A percentile compares a stretch with the other conserved stretches of the same genome.
These are phyloP conservation scores for Allophyes oxyacanthae DNA, from an alignment of 2,888 invertebrate species.

Conservation along the genomic window DNA sequence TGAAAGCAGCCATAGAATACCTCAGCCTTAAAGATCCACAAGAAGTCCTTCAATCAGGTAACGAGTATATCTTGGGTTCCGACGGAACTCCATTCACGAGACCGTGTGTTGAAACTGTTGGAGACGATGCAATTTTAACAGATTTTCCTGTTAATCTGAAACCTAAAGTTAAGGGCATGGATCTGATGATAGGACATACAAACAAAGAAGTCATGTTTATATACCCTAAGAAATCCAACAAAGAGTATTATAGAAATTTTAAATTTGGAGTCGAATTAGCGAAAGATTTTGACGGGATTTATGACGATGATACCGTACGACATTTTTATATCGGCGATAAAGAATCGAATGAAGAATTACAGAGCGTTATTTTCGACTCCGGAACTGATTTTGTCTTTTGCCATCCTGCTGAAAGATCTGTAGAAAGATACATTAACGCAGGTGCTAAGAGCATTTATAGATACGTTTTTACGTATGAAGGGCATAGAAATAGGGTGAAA, in stretches of 20 bases:
- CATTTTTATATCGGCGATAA: conserved; percentile 43
- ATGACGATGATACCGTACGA: conserved; percentile 18
- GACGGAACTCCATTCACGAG: conserved; percentile 19
- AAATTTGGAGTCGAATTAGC: conserved; percentile 26
- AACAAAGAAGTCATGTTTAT: conserved; percentile 40
- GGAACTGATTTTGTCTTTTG: conserved; percentile 32
- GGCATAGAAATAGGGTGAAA: conserved; percentile 27
- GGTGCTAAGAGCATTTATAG: conserved; percentile 25
- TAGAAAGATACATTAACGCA: conserved; percentile 27
- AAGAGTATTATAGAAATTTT: conserved; percentile 30
- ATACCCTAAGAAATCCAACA: conserved; percentile 35
- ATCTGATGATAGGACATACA: conserved; percentile 40
- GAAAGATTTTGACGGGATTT: conserved; percentile 18
- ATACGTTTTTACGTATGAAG: conserved; percentile 40
- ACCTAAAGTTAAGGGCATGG: conserved; percentile 39
- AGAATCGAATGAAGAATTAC: conserved; percentile 2
- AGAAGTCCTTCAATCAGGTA: conserved; percentile 22
- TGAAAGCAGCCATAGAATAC: conserved; percentile 22
- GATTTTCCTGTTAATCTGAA: conserved; percentile 36
- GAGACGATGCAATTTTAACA: conserved; percentile 23
- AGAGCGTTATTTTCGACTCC: conserved; percentile 27
- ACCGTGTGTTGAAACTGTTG: conserved; percentile 33
- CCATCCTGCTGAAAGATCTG: conserved; percentile 36
- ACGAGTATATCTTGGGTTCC: conserved; percentile 2
- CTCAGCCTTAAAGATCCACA: conserved; percentile 21